These are phyloP conservation scores for Hylyphantes graminicola DNA, from an alignment of 1,140 invertebrate genomes.

Conservation along the genomic window DNA sequence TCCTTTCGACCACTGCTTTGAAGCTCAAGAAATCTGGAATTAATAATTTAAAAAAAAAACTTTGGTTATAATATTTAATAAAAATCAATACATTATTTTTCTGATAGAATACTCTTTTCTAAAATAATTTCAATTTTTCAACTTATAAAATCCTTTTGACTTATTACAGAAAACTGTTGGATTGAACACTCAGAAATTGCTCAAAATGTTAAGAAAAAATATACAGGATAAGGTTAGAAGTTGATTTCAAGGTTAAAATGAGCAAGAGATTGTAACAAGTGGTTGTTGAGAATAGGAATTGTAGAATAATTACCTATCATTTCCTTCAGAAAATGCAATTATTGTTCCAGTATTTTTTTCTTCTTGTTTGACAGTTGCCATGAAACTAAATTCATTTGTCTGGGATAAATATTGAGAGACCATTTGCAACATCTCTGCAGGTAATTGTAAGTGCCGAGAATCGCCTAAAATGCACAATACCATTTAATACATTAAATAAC, in stretches of 20 bases:
- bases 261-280: too few species aligned
- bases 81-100: too few species aligned
- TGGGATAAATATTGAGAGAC: conserved; percentile 76
- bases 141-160: too few species aligned
- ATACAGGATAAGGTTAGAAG: too few species aligned
- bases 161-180: too few species aligned
- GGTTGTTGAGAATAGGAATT: neutral
- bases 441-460: conserved; percentile 76
- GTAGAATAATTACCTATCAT: conserved; percentile 64
- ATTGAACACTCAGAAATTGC: too few species aligned
- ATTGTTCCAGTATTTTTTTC: conserved; percentile 83
- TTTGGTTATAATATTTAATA: neutral
- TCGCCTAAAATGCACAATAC: conserved; percentile 58
- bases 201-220: too few species aligned
- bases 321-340: conserved; percentile 77
- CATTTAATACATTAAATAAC: too few species aligned
- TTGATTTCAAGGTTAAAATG: too few species aligned
- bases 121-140: too few species aligned
- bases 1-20: conserved; percentile 88
- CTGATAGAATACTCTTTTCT: too few species aligned
- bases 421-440: conserved; percentile 74
- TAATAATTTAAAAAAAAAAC: conserved; percentile 15
- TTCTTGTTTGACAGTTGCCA: conserved; percentile 81
- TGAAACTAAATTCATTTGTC: conserved; percentile 83
- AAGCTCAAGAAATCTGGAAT: conserved; percentile 84